Evolutionary conservation across 2,888 invertebrate genomes (phyloP).

Genomic region (Cosmia pyralina): DNA sequence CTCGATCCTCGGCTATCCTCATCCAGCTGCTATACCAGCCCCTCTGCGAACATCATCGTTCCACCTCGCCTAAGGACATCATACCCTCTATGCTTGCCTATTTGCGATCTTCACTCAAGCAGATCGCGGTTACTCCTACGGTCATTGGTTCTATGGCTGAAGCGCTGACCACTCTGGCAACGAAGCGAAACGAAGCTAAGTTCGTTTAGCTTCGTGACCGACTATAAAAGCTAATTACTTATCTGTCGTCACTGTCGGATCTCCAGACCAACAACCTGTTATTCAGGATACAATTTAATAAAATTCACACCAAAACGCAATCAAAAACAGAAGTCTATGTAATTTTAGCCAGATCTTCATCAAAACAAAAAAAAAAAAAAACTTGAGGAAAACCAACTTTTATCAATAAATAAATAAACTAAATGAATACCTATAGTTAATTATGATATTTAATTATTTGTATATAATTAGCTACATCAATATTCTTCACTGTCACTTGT

Average conservation of each 20-base stretch:
- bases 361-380: neutral
- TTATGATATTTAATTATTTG: conserved; percentile 45
- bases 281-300: no score
- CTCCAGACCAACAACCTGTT: no score
- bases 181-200: no score
- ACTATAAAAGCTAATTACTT: no score
- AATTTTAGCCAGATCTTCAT: neutral
- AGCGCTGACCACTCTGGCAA: no score
- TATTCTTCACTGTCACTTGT: conserved; percentile 44
- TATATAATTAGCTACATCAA: conserved; percentile 43
- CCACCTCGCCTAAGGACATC: neutral
- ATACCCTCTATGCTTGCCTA: neutral
- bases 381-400: conserved; percentile 12
- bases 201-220: no score
- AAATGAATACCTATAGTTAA: conserved; percentile 28
- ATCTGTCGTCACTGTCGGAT: no score
- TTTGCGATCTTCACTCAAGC: neutral
- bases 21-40: neutral
- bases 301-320: neutral
- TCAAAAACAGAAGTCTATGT: neutral
- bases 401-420: conserved; percentile 26
- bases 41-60: neutral
- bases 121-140: neutral
- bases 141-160: neutral
- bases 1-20: neutral